These are phyloP conservation scores for Popillia japonica DNA, from an alignment of 1,140 invertebrate genomes.

Conservation along the genomic window DNA sequence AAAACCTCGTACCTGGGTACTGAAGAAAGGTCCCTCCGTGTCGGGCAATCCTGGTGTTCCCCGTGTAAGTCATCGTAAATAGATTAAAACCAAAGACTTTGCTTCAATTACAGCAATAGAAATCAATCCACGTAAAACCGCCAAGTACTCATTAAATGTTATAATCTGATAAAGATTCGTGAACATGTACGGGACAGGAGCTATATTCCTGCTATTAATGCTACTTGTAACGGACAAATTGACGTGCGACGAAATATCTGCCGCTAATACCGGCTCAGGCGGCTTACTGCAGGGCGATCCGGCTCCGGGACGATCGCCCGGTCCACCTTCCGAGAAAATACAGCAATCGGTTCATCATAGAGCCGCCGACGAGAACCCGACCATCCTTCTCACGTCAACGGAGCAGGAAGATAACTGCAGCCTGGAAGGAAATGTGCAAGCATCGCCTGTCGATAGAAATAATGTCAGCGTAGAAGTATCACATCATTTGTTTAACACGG, in stretches of 20 bases:
- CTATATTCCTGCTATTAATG: conserved; percentile 22
- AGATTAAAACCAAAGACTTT: no score
- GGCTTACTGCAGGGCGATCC: conserved; percentile 15
- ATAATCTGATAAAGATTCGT: background rate
- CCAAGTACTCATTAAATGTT: no score
- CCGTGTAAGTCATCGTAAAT: no score
- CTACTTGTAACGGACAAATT: conserved; percentile 15
- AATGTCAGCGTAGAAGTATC: background rate
- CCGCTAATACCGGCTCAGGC: background rate
- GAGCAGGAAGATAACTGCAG: background rate
- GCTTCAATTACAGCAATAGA: no score
- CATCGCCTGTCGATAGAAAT: background rate
- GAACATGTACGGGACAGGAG: background rate
- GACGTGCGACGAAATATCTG: background rate
- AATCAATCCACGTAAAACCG: no score
- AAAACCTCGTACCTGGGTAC: no score
- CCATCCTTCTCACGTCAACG: background rate
- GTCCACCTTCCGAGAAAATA: background rate
- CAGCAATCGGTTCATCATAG: background rate
- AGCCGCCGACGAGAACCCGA: background rate
- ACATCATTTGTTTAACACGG: conserved; percentile 15
- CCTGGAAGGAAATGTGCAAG: background rate
- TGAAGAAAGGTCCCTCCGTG: no score
- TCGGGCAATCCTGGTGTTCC: no score
- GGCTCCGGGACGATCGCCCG: conserved; percentile 28